Evolutionary conservation across 1,140 invertebrate genomes (phyloP).

Genomic region (Leptinotarsa undecemlineata): DNA sequence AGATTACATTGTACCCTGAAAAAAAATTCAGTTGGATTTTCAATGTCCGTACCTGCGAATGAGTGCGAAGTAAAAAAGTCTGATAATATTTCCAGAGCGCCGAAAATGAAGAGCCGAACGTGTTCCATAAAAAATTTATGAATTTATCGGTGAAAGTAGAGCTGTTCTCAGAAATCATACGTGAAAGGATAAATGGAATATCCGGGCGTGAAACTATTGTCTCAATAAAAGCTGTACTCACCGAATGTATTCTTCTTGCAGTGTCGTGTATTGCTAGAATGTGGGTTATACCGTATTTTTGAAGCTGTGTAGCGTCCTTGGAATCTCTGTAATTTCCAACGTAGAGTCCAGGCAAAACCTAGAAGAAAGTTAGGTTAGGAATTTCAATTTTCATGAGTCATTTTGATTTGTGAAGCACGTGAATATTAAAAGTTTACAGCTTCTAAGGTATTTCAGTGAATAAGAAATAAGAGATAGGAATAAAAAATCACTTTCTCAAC

Average conservation of each 20-base stretch:
- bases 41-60: too few species aligned
- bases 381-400: neutral
- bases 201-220: neutral
- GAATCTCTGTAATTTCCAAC: conserved; percentile 90
- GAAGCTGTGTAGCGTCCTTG: conserved; percentile 85
- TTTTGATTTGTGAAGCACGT: too few species aligned
- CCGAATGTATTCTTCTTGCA: conserved; percentile 80
- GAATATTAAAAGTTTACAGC: too few species aligned
- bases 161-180: neutral
- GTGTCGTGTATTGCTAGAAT: conserved; percentile 95
- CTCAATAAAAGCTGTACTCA: conserved; percentile 59
- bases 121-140: neutral
- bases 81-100: neutral
- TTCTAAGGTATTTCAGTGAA: too few species aligned
- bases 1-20: too few species aligned
- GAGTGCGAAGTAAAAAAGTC: neutral
- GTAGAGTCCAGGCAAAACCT: conserved; percentile 86
- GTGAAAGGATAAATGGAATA: neutral
- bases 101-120: neutral
- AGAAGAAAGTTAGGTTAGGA: conserved; percentile 37
- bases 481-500: too few species aligned
- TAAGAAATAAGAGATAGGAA: too few species aligned
- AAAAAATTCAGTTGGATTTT: too few species aligned
- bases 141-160: neutral
- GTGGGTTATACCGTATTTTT: conserved; percentile 90